Evolutionary conservation across 2,113 vertebrate genomes (phyloP).

Genomic region (Oreamnos americanus): DNA sequence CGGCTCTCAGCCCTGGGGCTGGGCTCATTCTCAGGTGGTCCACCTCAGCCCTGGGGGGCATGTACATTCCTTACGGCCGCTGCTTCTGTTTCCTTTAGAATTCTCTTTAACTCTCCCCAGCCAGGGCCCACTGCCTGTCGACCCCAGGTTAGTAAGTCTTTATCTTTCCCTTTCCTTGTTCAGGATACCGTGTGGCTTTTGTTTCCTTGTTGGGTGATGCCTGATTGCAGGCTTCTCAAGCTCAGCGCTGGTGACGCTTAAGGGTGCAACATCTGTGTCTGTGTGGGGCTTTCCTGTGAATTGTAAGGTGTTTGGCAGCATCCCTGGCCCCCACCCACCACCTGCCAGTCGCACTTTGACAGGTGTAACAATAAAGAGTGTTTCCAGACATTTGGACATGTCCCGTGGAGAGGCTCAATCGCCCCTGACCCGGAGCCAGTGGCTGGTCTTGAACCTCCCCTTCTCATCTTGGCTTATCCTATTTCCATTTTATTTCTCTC

Average conservation of each 20-base stretch:
- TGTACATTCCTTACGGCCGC: rapidly evolving
- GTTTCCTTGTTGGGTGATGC: not conserved
- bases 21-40: not conserved
- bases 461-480: not conserved
- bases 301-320: not conserved
- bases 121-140: not conserved
- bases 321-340: not conserved
- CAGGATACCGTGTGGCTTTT: not conserved
- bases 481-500: not conserved
- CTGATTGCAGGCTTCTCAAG: not conserved
- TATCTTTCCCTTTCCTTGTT: not conserved
- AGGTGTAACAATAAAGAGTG: not conserved
- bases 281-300: not conserved
- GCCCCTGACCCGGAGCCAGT: not conserved
- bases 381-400: not conserved
- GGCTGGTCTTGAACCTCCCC: not conserved
- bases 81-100: not conserved
- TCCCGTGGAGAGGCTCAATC: not conserved
- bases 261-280: too few species aligned
- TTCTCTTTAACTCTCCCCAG: not conserved
- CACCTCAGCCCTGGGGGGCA: rapidly evolving
- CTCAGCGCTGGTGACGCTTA: not conserved
- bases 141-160: not conserved
- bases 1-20: not conserved
- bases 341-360: rapidly evolving